These are phyloP conservation scores for Dendrolimus pini DNA, from an alignment of 2,888 invertebrate genomes.

Conservation along the genomic window DNA sequence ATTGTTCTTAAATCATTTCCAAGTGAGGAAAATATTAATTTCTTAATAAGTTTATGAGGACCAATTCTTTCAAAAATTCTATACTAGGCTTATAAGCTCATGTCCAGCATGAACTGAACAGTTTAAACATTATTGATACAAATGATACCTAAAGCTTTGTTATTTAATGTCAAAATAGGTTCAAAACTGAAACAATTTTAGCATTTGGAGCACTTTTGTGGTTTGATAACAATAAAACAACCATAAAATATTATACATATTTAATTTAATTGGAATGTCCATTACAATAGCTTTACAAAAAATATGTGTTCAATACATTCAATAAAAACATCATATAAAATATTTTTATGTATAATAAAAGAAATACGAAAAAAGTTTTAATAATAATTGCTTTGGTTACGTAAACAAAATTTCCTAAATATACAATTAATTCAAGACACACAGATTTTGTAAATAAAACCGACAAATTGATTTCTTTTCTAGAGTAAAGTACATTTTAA, in stretches of 20 bases:
- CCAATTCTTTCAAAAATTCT: no score
- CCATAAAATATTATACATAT: slow-evolving; percentile 39
- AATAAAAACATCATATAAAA: neutral
- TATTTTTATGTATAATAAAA: neutral
- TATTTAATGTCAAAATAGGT: no score
- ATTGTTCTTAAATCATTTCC: no score
- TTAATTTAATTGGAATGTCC: slow-evolving; percentile 65
- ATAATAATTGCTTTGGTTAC: slow-evolving; percentile 54
- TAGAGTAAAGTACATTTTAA: neutral
- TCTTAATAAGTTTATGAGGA: no score
- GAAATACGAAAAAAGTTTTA: slow-evolving; percentile 46
- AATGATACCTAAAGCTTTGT: no score
- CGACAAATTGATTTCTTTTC: neutral
- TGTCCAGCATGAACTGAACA: no score
- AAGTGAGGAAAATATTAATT: no score
- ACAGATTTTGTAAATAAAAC: slow-evolving; percentile 12
- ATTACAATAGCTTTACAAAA: slow-evolving; percentile 49
- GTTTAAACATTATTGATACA: no score
- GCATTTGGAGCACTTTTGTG: no score
- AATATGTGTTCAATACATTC: slow-evolving; percentile 27
- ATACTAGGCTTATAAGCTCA: no score
- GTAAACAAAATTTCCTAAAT: slow-evolving; percentile 15
- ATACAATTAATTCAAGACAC: slow-evolving; percentile 2
- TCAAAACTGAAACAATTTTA: no score
- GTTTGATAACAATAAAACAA: no score